Evolutionary conservation across 37 sponge, comb jelly and placozoan species (phyloP), one percentile per base, ranked within the genome.

Genomic region (Crambe crambe): DNA sequence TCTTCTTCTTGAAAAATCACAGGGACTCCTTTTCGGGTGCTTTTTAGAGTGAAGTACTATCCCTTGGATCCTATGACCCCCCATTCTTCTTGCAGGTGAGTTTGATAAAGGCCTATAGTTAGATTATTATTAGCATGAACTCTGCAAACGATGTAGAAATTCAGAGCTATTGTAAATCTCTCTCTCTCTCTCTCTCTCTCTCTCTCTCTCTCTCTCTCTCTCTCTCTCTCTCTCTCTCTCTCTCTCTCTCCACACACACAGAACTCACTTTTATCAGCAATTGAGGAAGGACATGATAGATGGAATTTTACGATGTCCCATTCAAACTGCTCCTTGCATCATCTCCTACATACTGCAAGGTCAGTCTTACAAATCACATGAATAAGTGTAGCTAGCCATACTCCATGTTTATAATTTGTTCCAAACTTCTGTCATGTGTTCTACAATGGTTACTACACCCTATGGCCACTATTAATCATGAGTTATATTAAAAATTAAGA

Each of bases 251-350:
- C 51, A n/a, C n/a, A n/a, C n/a, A n/a, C n/a, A 5, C 23, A 72
- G 72, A 39, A 72, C 17, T 42, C 72, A 43, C 10, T 72, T 72
- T 26, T 72, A 72, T 42, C 72, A 43, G 72, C 72, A 72, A 39
- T 42, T 72, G 10, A 41, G 29, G 29, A 41, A 26, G 25, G 72
- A 72, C 23, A 25, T 72, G 47, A 23, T 42, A 15, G 72, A 42
- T 27, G 72, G 72, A 42, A 72, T 18, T 8, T 15, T 72, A 44
- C 39, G 42, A 25, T 42, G 44, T 35, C 72, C 72, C n/a, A 23
- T 15, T 20, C 72, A 72, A 25, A 41, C 30, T 23, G 17, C 47
- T 18, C 47, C 72, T 3, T 29, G 47, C 6, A n/a, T 72, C 5
- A 18, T 72, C 23, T 41, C 72, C 2, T 72, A 43, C 47, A 72